Percentiles rank a stretch among this genome's conserved stretches.
Evolutionary conservation across 2,113 vertebrate species (phyloP).

Genomic region (Raphicerus campestris): DNA sequence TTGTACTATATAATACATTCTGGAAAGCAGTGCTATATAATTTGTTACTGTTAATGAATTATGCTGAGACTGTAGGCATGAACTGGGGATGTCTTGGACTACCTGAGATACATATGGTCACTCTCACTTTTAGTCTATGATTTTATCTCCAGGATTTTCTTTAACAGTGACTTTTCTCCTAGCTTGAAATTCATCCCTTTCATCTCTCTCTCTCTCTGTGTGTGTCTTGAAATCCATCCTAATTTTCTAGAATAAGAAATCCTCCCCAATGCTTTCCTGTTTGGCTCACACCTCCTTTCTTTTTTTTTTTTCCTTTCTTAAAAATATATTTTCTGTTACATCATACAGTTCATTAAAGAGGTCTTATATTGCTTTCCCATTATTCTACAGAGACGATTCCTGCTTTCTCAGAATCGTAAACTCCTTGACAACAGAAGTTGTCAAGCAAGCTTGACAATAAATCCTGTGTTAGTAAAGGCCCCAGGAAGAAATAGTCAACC

Average conservation of each 20-base stretch:
- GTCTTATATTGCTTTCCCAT: background rate
- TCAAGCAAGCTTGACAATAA: background rate
- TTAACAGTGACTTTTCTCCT: background rate
- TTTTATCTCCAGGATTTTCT: background rate
- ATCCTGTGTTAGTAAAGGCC: background rate
- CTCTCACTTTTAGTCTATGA: background rate
- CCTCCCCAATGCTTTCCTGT: background rate
- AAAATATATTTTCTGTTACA: background rate
- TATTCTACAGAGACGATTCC: background rate
- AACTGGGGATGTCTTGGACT: background rate
- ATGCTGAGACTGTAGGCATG: background rate
- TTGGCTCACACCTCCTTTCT: background rate
- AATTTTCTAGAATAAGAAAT: conserved; percentile 2
- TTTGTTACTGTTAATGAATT: conserved; percentile 11
- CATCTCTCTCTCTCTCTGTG: background rate
- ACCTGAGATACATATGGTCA: background rate
- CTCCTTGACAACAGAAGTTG: background rate
- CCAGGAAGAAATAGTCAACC: background rate
- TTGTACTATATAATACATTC: background rate
- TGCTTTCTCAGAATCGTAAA: background rate
- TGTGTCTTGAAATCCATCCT: background rate
- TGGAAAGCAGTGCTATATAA: background rate
- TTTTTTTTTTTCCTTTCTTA: background rate
- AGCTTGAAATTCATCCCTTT: background rate
- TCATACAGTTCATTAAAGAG: background rate